Evolutionary conservation across 2,888 invertebrate genomes (phyloP), one percentile per base, ranked within the genome.

Genomic region (Pediacus dermestoides): DNA sequence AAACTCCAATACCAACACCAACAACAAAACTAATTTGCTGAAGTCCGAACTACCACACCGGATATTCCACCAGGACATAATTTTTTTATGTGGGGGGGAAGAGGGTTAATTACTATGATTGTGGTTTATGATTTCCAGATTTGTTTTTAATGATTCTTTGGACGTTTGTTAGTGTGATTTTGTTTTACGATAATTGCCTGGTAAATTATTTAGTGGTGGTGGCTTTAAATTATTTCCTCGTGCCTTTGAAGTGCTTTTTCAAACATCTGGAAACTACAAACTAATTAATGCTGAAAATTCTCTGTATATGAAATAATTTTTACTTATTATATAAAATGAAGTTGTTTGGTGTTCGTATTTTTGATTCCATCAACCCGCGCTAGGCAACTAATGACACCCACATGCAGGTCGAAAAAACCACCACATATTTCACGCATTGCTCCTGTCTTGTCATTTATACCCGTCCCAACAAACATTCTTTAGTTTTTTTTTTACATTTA

Each of bases 361-460:
- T n/a, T n/a, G n/a, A n/a, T n/a, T n/a, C n/a, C n/a, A n/a, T n/a
- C n/a, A n/a, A n/a, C n/a, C n/a, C n/a, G n/a, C n/a, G n/a, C n/a
- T n/a, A n/a, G n/a, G n/a, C 57, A 53, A 60, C 57, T 58, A 60
- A 60, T 58, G 55, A 60, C 58, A 59, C 58, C 58, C 60, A 58
- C 60, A 57, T 57, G 57, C 52, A 39, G 45, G 42, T 37, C 53
- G 43, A 52, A 55, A 53, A 55, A 54, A 47, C 48, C 50, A 37
- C 44, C 47, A 46, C 58, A 58, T 59, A 60, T 58, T 58, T 60
- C 58, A 60, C 58, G 60, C 58, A 59, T 57, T 53, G 58, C 57
- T 57, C 52, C 34, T 55, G 57, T 55, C 52, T 48, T 48, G 53
- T 57, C 57, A 57, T 60, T 60, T 60, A 57, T 58, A 52, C 52